Evolutionary conservation across 2,888 invertebrate genomes (phyloP), one percentile per base, ranked within the genome.

Genomic region (Leptothorax acervorum): DNA sequence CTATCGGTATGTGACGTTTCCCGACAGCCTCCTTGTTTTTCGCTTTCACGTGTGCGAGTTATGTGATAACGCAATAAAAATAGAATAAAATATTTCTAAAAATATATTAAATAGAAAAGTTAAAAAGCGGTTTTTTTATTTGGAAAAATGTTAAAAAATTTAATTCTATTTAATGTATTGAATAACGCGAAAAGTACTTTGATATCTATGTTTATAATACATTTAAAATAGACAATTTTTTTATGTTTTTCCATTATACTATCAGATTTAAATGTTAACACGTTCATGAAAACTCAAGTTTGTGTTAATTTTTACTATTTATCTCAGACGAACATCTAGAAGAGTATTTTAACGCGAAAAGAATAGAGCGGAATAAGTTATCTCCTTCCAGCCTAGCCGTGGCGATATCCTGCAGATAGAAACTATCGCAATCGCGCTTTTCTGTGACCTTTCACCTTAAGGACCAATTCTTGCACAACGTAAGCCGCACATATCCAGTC

Each of bases 401-500:
- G 31, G 15, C 4, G n/a, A 68, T 68, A 42, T 45, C 57, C 3
- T 45, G 11, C 15, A 18, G 57, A n/a, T 35, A 71, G 4, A 12
- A 62, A 51, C 18, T 48, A 68, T 65, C 39, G 53, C 15, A 48
- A 31, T 31, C 39, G 35, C 23, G 28, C 15, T 23, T 68, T 53
- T 12, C n/a, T 51, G 8, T 42, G 78, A 76, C 23, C 71, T 81
- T 70, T 31, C 28, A 73, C n/a, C 60, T 83, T 42, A 39, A 31
- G 48, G 45, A 71, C 23, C 12, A 62, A 31, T 60, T 85, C 75
- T 75, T 65, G 23, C 39, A 31, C 65, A 68, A 81, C 45, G 79
- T 88, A 87, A 88, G 81, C 75, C 73, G 31, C 55, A 81, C 57
- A 85, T 65, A 42, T 89, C 75, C 88, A 86, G 88, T 84, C 53